A percentile compares a stretch with the other conserved stretches of the same genome.
Conservation (phyloP, 2,797 vertebrate species). For the Rhinogobio ventralis region DNA sequence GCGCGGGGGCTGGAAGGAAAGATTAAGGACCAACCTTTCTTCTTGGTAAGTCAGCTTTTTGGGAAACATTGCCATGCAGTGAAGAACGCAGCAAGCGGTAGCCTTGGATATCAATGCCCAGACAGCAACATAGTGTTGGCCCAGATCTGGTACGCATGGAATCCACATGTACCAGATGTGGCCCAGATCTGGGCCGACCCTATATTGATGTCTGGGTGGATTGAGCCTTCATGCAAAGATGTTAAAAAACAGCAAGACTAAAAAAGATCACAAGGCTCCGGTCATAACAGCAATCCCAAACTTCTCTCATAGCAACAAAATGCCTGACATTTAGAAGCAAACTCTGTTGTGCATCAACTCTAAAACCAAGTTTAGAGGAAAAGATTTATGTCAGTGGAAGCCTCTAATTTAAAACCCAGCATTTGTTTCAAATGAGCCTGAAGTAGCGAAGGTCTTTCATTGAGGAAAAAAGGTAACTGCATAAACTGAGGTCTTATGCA, state of each 20-base stretch:
- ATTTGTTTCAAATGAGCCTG: slow-evolving; percentile 17
- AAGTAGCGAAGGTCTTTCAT: slow-evolving; percentile 12
- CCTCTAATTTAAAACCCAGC: slow-evolving; percentile 57
- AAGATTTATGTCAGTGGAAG: slow-evolving; percentile 63
- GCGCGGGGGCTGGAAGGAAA: slow-evolving; percentile 62
- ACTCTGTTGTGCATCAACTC: slow-evolving; percentile 59
- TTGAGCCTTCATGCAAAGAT: slow-evolving; percentile 51
- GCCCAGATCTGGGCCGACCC: too few species aligned
- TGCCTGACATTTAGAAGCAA: slow-evolving; percentile 54
- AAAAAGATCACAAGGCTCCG: slow-evolving; percentile 59
- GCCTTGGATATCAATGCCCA: slow-evolving; percentile 7
- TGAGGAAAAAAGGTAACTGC: slow-evolving; percentile 9
- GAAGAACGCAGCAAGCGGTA: slow-evolving; percentile 17
- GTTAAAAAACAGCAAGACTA: slow-evolving; percentile 57
- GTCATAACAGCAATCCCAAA: slow-evolving; percentile 65
- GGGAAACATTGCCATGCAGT: slow-evolving; percentile 42
- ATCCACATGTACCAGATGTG: too few species aligned
- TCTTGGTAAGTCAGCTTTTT: slow-evolving; percentile 5
- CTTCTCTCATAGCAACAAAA: slow-evolving; percentile 52
- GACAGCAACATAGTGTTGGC: too few species aligned
- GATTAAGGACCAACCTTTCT: background rate
- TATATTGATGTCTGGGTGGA: background rate
- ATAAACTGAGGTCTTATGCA: background rate
- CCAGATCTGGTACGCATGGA: too few species aligned
- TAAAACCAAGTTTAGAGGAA: slow-evolving; percentile 60